A percentile compares a stretch with the other conserved stretches of the same genome.
Evolutionary conservation across 2,888 invertebrate species (phyloP).

Genomic region (Drosophila aldrichi): DNA sequence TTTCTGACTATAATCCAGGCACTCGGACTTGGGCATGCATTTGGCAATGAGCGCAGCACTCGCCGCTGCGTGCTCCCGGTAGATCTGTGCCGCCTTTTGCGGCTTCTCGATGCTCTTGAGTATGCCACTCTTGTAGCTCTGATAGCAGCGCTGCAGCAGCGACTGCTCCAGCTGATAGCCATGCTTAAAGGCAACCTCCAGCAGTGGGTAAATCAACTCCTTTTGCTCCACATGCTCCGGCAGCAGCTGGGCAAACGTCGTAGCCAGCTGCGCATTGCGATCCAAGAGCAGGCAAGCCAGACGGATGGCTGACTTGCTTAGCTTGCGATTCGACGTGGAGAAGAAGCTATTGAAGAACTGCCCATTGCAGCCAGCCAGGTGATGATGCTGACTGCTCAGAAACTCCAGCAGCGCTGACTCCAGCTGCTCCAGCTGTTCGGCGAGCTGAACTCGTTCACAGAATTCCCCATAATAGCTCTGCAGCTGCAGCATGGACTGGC

Average conservation of each 20-base stretch:
- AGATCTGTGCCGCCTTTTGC: constrained; percentile 89
- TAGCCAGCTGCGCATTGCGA: constrained; percentile 69
- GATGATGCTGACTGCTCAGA: constrained; percentile 88
- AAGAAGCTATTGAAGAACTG: constrained; percentile 87
- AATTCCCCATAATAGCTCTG: constrained; percentile 86
- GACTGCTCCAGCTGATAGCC: constrained; percentile 82
- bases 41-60: constrained; percentile 87
- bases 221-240: constrained; percentile 86
- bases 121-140: constrained; percentile 88
- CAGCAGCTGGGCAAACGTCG: constrained; percentile 62
- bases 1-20: constrained; percentile 87
- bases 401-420: constrained; percentile 87
- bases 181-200: constrained; percentile 85
- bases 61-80: constrained; percentile 87
- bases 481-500: constrained; percentile 84
- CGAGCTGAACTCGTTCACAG: constrained; percentile 76
- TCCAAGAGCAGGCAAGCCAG: constrained; percentile 88
- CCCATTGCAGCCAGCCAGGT: constrained; percentile 86
- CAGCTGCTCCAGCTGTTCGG: constrained; percentile 86
- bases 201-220: constrained; percentile 88
- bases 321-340: constrained; percentile 83
- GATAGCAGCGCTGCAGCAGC: constrained; percentile 87
- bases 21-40: constrained; percentile 87
- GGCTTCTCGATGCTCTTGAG: constrained; percentile 89
- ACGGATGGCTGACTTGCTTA: constrained; percentile 87